Conservation (phyloP, 1,140 invertebrate species). For the Acromyrmex charruanus region DNA sequence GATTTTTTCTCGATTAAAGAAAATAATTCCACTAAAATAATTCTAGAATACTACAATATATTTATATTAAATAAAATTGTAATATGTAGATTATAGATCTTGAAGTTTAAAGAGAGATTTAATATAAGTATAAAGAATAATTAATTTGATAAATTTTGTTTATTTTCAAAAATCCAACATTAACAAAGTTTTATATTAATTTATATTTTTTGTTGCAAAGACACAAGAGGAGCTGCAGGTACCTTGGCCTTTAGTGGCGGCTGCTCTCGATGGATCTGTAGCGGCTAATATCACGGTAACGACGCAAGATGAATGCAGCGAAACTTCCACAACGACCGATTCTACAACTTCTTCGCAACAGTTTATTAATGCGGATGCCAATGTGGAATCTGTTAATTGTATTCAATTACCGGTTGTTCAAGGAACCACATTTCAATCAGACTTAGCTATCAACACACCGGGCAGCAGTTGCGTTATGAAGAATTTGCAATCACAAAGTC, state of each 20-base stretch:
- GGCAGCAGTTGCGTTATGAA: conserved; percentile 82
- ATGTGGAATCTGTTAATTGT: conserved; percentile 79
- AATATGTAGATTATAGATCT: conserved; percentile 1
- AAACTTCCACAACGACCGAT: conserved; percentile 81
- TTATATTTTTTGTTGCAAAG: conserved; percentile 63
- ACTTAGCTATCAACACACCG: conserved; percentile 80
- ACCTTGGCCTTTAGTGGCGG: conserved; percentile 84
- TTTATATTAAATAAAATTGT: background rate
- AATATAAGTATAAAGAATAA: background rate
- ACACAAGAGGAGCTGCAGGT: conserved; percentile 83
- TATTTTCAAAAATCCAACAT: background rate
- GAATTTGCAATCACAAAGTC: conserved; percentile 81
- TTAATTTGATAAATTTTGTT: background rate
- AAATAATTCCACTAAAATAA: background rate
- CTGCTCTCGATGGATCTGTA: conserved; percentile 83
- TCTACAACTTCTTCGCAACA: conserved; percentile 75
- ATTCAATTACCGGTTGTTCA: conserved; percentile 82
- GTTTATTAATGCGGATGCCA: conserved; percentile 75
- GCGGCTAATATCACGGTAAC: conserved; percentile 84
- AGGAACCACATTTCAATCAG: conserved; percentile 79
- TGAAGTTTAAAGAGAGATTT: conserved; percentile 6
- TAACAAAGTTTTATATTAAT: conserved; percentile 7
- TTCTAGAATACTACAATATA: background rate
- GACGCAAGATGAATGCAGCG: conserved; percentile 82
- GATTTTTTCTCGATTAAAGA: background rate